Conservation (phyloP, 2,888 invertebrate species). For the Hermaeophaga mercurialis region DNA sequence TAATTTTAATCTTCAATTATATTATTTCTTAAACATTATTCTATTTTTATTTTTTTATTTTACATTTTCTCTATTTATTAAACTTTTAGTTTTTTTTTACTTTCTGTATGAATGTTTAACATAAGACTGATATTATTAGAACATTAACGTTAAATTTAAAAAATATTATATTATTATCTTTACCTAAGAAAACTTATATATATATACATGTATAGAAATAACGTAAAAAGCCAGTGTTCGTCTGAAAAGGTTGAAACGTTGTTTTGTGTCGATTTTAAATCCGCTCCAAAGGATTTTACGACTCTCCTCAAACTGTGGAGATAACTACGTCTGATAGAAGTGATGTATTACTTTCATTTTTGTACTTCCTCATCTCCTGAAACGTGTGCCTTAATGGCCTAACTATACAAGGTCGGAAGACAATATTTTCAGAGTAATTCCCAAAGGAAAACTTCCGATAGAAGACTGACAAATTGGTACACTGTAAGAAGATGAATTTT, state of each 20-base stretch:
- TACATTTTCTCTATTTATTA: too few species aligned
- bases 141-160: too few species aligned
- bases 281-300: slow-evolving; percentile 30
- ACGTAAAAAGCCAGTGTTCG: slow-evolving; percentile 9
- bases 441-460: slow-evolving; percentile 19
- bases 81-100: too few species aligned
- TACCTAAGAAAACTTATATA: too few species aligned
- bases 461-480: slow-evolving; percentile 28
- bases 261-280: slow-evolving; percentile 29
- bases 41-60: too few species aligned
- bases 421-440: slow-evolving; percentile 27
- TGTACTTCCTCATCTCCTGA: slow-evolving; percentile 30
- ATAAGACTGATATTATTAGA: too few species aligned
- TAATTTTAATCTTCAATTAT: too few species aligned
- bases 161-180: too few species aligned
- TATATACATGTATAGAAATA: slow-evolving; percentile 7
- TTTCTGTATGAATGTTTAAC: too few species aligned
- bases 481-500: slow-evolving; percentile 12
- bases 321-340: slow-evolving; percentile 33
- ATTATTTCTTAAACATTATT: too few species aligned
- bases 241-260: slow-evolving; percentile 21
- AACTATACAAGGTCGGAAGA: slow-evolving; percentile 26
- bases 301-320: slow-evolving; percentile 28
- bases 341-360: slow-evolving; percentile 35
- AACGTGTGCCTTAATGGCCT: slow-evolving; percentile 31